Evolutionary conservation across 2,113 vertebrate species (phyloP), one percentile per base, ranked within the genome.

Genomic region (Carettochelys insculpta): DNA sequence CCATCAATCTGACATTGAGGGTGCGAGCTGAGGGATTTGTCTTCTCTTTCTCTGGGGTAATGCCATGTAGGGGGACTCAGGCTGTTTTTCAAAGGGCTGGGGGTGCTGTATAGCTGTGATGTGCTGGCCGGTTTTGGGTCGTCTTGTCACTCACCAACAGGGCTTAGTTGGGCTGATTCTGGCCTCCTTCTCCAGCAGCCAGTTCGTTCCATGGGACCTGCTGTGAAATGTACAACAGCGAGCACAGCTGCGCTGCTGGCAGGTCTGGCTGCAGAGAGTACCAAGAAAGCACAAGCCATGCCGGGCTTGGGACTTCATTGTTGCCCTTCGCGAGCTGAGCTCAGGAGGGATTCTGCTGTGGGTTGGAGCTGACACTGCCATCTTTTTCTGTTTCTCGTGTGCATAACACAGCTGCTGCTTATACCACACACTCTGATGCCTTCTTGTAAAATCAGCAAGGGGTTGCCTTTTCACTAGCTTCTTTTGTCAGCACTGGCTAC

Each of bases 391-490:
- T 5, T 71, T 54, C 54, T 79, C 53, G 77, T 77, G 76, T 38
- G 34, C 0, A 43, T 53, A 25, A 76, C 0, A 11, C 79, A 3
- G 2, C 87, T 0, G 0, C 75, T 0, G 0, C 43, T 90, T 0
- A 0, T 80, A 43, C 82, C 75, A 1, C 0, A 0, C 8, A 0
- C 51, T 34, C 86, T 68, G 83, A 50, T 50, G 11, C 75, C 56
- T 82, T 50, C 53, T 58, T 4, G 8, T 82, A 47, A 61, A 82
- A 86, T 56, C 76, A 58, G 87, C 31, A 85, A 94, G 90, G n/a
- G 2, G 52, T 76, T 73, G 48, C 51, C 78, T 90, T 92, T 88
- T 61, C 3, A 0, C 87, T 84, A 56, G 45, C 76, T 76, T 90
- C 83, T 54, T 38, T 89, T 3, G 1, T 65, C 51, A 45, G 90